Evolutionary conservation across 2,113 vertebrate species (phyloP), one percentile per base, ranked within the genome.

Genomic region (Microtus pennsylvanicus): DNA sequence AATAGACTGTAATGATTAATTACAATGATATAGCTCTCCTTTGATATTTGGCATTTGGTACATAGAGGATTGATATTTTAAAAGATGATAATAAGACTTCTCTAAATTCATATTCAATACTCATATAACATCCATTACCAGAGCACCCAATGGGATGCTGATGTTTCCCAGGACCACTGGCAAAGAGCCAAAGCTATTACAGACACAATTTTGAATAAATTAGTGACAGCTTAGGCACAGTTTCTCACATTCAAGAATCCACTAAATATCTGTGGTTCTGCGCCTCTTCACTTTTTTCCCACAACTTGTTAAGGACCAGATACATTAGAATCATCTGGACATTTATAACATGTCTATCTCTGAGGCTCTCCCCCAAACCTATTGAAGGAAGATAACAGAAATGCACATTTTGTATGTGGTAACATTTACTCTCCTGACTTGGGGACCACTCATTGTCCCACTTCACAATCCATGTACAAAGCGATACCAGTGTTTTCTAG

Each of bases 131-230:
- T 97, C 86, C 65, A 94, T 96, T 94, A 96, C 75, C 38, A 91
- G 78, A 94, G 72, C 38, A 93, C 94, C 89, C 96, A 96, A 89
- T 92, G 87, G 50, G 96, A 94, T 90, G 85, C 83, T 94, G 72
- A 90, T 82, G 92, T 92, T 5, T 95, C 93, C 81, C 82, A 91
- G 92, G 93, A 61, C 67, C 77, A 90, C 69, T 95, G 95, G 94
- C 94, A 87, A 89, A 78, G 82, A 97, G 90, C 96, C 97, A 97
- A 93, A 94, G 90, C 81, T 94, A 96, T 97, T 96, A 96, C 45
- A 96, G 92, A 86, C 52, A 96, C 82, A 96, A 83, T 89, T 97
- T 74, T 94, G 95, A 97, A 97, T 96, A 97, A 96, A 97, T 97
- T 94, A 97, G 93, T 93, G 93, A 80, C 33, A 95, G 85, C 86